These are phyloP conservation scores for Drosophila parabipectinata DNA, from an alignment of 1,140 invertebrate genomes.

Conservation along the genomic window DNA sequence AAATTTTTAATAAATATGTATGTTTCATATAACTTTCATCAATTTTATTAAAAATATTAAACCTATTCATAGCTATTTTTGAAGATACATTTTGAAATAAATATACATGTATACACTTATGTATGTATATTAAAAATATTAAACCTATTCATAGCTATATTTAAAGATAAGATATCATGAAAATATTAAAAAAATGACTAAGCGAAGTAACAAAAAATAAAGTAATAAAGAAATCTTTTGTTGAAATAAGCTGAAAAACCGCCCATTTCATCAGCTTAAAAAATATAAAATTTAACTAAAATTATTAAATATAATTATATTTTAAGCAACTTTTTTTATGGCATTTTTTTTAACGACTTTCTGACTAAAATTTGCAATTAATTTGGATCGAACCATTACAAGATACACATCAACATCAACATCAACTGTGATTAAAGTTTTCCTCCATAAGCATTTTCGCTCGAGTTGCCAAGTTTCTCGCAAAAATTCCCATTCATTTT, in stretches of 20 bases:
- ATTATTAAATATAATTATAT: background rate
- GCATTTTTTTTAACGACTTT: too few species aligned
- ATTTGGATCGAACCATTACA: background rate
- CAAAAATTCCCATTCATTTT: slow-evolving; percentile 19
- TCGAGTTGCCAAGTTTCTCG: slow-evolving; percentile 15
- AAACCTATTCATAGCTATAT: background rate
- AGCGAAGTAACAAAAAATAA: slow-evolving; percentile 4
- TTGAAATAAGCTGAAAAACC: too few species aligned
- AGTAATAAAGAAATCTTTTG: too few species aligned
- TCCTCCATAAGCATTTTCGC: slow-evolving; percentile 13
- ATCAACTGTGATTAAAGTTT: slow-evolving; percentile 18
- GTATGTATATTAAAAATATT: too few species aligned
- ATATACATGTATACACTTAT: too few species aligned
- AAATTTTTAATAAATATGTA: too few species aligned
- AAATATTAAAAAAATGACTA: slow-evolving; percentile 1
- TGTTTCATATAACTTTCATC: too few species aligned
- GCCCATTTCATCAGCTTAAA: background rate
- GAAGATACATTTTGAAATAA: background rate
- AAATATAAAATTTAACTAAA: background rate
- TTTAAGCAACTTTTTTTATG: background rate
- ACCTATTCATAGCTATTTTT: background rate
- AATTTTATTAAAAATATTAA: too few species aligned
- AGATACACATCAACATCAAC: slow-evolving; percentile 1
- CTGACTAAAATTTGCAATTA: background rate
- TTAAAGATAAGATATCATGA: slow-evolving; percentile 16